A percentile compares a stretch with the other conserved stretches of the same genome.
These are phyloP conservation scores for Bedellia somnulentella DNA, from an alignment of 2,888 invertebrate species.

Conservation along the genomic window DNA sequence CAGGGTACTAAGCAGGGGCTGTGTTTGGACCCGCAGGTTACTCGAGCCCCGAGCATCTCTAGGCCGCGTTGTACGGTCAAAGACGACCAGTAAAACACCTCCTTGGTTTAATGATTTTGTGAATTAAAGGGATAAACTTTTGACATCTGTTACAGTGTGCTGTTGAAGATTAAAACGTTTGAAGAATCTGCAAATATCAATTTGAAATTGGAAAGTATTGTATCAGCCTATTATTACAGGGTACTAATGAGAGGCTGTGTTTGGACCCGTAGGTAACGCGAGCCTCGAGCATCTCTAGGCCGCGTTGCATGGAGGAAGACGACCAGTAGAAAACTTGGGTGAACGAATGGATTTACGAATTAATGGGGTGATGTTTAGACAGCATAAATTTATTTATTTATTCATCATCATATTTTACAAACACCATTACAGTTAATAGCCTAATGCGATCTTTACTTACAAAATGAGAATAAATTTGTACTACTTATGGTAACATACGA, in stretches of 20 bases:
- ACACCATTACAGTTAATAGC: too few species aligned
- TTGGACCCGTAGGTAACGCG: conserved; percentile 81
- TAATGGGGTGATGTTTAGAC: too few species aligned
- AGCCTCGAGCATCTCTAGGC: conserved; percentile 82
- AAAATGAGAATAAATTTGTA: too few species aligned
- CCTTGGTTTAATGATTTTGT: not conserved
- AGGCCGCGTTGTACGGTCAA: conserved; percentile 93
- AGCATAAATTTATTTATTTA: too few species aligned
- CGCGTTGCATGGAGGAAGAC: conserved; percentile 93
- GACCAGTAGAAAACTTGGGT: conserved; percentile 89
- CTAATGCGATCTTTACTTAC: too few species aligned
- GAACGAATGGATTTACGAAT: not conserved
- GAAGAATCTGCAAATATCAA: too few species aligned
- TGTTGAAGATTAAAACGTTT: too few species aligned
- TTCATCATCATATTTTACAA: too few species aligned
- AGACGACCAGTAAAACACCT: conserved; percentile 96
- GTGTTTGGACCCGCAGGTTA: conserved; percentile 81
- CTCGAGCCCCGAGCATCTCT: conserved; percentile 78
- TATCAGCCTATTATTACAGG: conserved; percentile 79
- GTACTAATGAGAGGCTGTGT: conserved; percentile 71
- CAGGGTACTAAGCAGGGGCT: conserved; percentile 71
- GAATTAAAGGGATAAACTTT: too few species aligned
- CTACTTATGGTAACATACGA: too few species aligned
- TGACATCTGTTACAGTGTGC: too few species aligned
- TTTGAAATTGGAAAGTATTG: too few species aligned